Evolutionary conservation across 2,888 invertebrate species (phyloP).

Genomic region (Aphidoletes aphidimyza): DNA sequence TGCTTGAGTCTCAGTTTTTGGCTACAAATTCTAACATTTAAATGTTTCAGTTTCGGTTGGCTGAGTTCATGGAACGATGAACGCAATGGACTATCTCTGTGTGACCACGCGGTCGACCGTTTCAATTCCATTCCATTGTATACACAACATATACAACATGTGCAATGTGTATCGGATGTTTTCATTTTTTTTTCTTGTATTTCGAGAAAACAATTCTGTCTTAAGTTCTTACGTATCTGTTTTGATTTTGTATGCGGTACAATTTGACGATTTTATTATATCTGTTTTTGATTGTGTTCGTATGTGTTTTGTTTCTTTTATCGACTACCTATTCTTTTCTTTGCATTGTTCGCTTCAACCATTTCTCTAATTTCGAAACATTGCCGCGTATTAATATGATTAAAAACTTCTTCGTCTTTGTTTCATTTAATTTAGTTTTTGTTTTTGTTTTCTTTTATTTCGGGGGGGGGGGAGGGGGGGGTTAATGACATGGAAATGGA

Average conservation of each 20-base stretch:
- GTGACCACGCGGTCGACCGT: conserved; percentile 55
- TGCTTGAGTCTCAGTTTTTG: conserved; percentile 52
- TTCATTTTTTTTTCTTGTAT: no score
- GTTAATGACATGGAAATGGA: conserved; percentile 10
- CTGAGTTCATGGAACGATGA: conserved; percentile 65
- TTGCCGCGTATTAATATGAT: background rate
- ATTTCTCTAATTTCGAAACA: conserved; percentile 27
- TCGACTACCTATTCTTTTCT: background rate
- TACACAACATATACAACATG: conserved; percentile 29
- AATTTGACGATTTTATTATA: conserved; percentile 36
- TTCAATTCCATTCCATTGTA: conserved; percentile 52
- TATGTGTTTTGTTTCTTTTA: background rate
- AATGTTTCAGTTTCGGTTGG: conserved; percentile 64
- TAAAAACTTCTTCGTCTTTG: background rate
- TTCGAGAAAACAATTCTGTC: background rate
- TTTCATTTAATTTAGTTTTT: background rate
- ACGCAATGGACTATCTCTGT: conserved; percentile 54
- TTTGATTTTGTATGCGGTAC: conserved; percentile 43
- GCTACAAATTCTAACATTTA: conserved; percentile 49
- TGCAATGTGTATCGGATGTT: conserved; percentile 43
- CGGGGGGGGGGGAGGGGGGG: no score
- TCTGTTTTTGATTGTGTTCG: background rate
- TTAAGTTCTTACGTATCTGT: conserved; percentile 51
- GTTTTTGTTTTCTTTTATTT: background rate
- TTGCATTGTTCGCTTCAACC: conserved; percentile 7